These are phyloP conservation scores for Sisyra terminalis DNA, from an alignment of 2,888 invertebrate genomes.

Conservation along the genomic window DNA sequence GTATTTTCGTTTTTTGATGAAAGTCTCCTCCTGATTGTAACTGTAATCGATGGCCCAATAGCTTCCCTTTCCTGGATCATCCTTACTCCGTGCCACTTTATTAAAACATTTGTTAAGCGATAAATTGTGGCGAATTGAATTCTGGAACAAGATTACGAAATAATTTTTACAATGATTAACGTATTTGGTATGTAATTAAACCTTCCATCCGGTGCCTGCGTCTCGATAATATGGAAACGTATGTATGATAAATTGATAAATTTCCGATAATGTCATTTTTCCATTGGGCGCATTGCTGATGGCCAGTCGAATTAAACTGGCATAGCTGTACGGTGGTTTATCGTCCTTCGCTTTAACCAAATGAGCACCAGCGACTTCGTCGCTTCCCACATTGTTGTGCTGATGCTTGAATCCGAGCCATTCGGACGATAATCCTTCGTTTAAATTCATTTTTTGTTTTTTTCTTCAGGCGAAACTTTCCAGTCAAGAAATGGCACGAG, in stretches of 20 bases:
- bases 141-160: constrained; percentile 31
- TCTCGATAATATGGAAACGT: constrained; percentile 55
- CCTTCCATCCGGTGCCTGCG: constrained; percentile 57
- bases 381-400: neutral
- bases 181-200: constrained; percentile 21
- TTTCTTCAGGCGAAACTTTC: too few species aligned
- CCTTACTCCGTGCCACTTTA: constrained; percentile 53
- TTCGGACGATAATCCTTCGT: too few species aligned
- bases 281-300: constrained; percentile 48
- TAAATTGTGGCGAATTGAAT: constrained; percentile 53
- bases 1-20: constrained; percentile 29
- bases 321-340: constrained; percentile 35
- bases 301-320: constrained; percentile 50
- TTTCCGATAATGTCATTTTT: constrained; percentile 57
- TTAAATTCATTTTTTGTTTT: too few species aligned
- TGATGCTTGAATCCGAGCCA: neutral
- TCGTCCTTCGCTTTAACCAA: constrained; percentile 3
- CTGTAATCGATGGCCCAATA: constrained; percentile 45
- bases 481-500: too few species aligned
- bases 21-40: constrained; percentile 35
- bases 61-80: constrained; percentile 54
- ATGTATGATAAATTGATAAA: constrained; percentile 55
- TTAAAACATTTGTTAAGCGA: constrained; percentile 57
- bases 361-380: neutral
- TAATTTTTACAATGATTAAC: constrained; percentile 6